Percentiles rank a stretch among this genome's conserved stretches.
Evolutionary conservation across 2,113 vertebrate genomes (phyloP).

Genomic region (Hyperoodon ampullatus): DNA sequence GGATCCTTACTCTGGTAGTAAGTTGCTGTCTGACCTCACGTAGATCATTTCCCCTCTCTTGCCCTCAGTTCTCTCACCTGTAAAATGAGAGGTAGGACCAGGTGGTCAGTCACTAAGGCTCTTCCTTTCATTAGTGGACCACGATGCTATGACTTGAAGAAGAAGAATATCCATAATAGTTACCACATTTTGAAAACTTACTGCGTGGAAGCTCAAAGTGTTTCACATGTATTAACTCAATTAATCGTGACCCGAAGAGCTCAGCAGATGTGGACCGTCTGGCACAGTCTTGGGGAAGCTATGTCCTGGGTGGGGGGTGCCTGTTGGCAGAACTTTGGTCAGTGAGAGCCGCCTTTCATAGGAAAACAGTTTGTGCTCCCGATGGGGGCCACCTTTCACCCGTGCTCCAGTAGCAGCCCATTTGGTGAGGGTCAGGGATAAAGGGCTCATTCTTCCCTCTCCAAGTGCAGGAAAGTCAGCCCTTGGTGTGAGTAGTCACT

Average conservation of each 20-base stretch:
- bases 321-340: conserved; percentile 29
- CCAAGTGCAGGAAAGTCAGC: conserved; percentile 69
- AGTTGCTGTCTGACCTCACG: background rate
- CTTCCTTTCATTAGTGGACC: background rate
- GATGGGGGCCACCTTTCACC: conserved; percentile 81
- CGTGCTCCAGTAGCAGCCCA: conserved; percentile 60
- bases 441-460: conserved; percentile 83
- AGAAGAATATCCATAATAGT: background rate
- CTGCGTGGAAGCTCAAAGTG: background rate
- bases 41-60: background rate
- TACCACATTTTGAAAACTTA: background rate
- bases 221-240: background rate
- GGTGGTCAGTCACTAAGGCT: background rate
- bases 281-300: background rate
- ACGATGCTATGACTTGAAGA: background rate
- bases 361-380: conserved; percentile 85
- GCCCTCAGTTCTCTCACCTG: background rate
- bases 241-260: background rate
- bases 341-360: conserved; percentile 79
- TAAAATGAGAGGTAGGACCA: background rate
- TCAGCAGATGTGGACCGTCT: background rate
- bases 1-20: background rate
- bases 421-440: conserved; percentile 74
- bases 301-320: background rate
- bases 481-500: conserved; percentile 61